Percentiles rank a stretch among this genome's conserved stretches.
phyloP scores from a whole-genome alignment of 2,888 invertebrate genomes.

The Liopterus haemorrhoidalis region DNA sequence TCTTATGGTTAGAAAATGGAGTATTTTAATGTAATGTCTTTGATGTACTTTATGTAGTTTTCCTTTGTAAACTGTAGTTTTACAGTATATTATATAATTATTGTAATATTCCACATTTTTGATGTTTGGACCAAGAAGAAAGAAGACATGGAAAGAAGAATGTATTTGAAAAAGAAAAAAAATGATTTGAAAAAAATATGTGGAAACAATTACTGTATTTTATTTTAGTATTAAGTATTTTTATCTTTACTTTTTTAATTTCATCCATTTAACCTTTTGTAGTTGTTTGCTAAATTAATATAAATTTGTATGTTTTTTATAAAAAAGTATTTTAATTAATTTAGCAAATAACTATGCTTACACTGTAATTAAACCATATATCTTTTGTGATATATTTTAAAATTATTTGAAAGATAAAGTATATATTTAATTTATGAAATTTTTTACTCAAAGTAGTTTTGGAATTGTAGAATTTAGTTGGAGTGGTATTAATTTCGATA shows the following conservation, averaged over 20 bases:
- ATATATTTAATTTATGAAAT: too few relatives aligned
- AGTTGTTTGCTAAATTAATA: too few relatives aligned
- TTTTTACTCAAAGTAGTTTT: too few relatives aligned
- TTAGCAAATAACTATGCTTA: too few relatives aligned
- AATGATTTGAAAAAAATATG: conserved; percentile 21
- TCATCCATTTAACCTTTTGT: conserved; percentile 13
- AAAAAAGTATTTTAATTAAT: too few relatives aligned
- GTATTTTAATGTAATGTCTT: conserved; percentile 8
- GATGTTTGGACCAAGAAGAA: conserved; percentile 27
- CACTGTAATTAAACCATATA: too few relatives aligned
- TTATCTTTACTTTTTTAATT: conserved; percentile 9
- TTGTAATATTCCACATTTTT: conserved; percentile 9
- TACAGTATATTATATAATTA: neutral
- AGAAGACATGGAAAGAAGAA: conserved; percentile 38
- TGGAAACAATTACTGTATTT: conserved; percentile 19
- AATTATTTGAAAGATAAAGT: too few relatives aligned
- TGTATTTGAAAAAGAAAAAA: conserved; percentile 32
- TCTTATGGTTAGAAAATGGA: too few relatives aligned
- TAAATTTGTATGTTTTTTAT: too few relatives aligned
- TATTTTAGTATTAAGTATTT: conserved; percentile 22
- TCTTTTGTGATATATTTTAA: too few relatives aligned
- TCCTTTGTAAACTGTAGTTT: conserved; percentile 9
- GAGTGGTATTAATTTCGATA: too few relatives aligned
- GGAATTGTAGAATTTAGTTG: too few relatives aligned
- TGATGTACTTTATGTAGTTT: conserved; percentile 6